Conservation (phyloP, 2,888 invertebrate species). For the Smittia sp. region DNA sequence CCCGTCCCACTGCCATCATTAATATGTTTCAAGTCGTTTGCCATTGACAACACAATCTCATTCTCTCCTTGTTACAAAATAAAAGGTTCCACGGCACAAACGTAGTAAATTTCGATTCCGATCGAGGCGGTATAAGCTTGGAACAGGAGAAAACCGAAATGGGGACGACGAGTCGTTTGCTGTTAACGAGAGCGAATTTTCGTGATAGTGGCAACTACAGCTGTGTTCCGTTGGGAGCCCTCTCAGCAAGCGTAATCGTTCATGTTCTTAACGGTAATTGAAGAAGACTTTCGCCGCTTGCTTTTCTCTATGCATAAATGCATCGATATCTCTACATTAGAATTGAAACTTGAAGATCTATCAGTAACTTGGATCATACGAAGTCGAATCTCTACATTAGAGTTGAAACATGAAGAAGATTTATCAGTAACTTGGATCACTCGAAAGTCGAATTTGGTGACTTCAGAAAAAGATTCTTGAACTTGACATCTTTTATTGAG, state of each 20-base stretch:
- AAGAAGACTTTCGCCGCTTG: not conserved
- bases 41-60: not conserved
- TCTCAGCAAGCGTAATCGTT: constrained; percentile 77
- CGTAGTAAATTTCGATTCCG: constrained; percentile 80
- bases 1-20: not conserved
- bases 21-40: not conserved
- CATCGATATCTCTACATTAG: not conserved
- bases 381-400: constrained; percentile 5
- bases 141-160: constrained; percentile 85
- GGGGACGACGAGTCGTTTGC: constrained; percentile 79
- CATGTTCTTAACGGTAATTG: constrained; percentile 79
- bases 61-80: not conserved
- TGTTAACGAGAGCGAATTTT: constrained; percentile 81
- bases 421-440: too few species aligned
- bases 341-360: too few species aligned
- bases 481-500: not conserved
- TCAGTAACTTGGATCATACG: too few species aligned
- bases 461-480: not conserved
- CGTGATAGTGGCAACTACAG: constrained; percentile 88
- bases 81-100: constrained; percentile 75
- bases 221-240: constrained; percentile 80
- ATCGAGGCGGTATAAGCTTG: constrained; percentile 80
- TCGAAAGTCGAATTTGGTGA: too few species aligned
- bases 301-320: not conserved
- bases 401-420: too few species aligned